These are phyloP conservation scores for Sminthurinus signatus DNA, from an alignment of 1,140 invertebrate species.

Conservation along the genomic window DNA sequence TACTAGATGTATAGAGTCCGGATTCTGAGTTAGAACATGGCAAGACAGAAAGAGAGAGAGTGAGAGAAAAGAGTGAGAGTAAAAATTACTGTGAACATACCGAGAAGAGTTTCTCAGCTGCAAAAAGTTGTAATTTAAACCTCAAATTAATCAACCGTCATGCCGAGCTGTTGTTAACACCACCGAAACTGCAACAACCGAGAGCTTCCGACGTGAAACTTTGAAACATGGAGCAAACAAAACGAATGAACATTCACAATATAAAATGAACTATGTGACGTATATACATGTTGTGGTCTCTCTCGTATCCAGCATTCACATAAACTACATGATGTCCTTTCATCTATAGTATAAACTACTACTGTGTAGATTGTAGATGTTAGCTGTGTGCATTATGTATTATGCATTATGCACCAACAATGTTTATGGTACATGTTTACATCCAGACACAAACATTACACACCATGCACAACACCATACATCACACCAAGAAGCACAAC, in stretches of 20 bases:
- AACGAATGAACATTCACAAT: slow-evolving; percentile 11
- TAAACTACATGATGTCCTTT: too few relatives aligned
- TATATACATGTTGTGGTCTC: too few relatives aligned
- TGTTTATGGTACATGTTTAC: too few relatives aligned
- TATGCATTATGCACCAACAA: too few relatives aligned
- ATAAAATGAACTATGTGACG: too few relatives aligned
- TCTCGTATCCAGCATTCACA: too few relatives aligned
- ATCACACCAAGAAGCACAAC: neutral
- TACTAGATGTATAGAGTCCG: neutral
- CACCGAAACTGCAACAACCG: neutral
- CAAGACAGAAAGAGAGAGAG: neutral
- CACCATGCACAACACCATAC: too few relatives aligned
- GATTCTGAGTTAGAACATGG: neutral
- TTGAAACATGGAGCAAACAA: slow-evolving; percentile 1
- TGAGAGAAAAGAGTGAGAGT: neutral
- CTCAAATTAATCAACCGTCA: slow-evolving; percentile 36
- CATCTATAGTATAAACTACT: too few relatives aligned
- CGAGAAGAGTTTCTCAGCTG: slow-evolving; percentile 1
- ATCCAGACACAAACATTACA: too few relatives aligned
- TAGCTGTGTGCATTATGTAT: neutral
- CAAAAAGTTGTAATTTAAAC: slow-evolving; percentile 29
- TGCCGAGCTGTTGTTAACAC: slow-evolving; percentile 25
- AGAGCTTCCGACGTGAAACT: neutral
- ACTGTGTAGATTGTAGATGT: neutral
- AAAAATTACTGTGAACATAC: slow-evolving; percentile 6